A percentile compares a stretch with the other conserved stretches of the same genome.
Conservation (phyloP, 2,888 invertebrate species). For the Caenorhabditis sinica region DNA sequence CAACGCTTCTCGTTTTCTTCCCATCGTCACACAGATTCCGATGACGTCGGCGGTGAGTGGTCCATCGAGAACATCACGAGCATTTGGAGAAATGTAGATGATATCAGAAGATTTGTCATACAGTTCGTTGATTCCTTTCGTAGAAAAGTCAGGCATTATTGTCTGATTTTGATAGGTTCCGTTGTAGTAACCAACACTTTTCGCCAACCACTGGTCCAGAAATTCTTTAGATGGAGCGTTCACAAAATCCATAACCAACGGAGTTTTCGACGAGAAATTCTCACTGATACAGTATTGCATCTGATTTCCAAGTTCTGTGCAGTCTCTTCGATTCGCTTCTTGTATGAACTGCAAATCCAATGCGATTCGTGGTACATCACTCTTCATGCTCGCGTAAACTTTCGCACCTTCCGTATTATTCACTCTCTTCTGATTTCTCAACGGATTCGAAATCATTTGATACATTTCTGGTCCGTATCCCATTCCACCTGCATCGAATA, state of each 20-base stretch:
- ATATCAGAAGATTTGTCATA: conserved; percentile 50
- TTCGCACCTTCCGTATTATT: conserved; percentile 57
- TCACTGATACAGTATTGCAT: conserved; percentile 74
- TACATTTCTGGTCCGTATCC: conserved; percentile 77
- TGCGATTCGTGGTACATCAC: conserved; percentile 64
- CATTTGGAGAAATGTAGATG: conserved; percentile 73
- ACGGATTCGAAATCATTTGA: conserved; percentile 70
- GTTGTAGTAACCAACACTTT: conserved; percentile 61
- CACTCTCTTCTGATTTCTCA: conserved; percentile 69
- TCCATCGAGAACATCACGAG: conserved; percentile 77
- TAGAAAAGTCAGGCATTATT: conserved; percentile 60
- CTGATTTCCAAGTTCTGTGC: conserved; percentile 67
- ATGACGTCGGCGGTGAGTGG: conserved; percentile 75
- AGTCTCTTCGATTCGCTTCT: conserved; percentile 21
- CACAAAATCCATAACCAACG: conserved; percentile 68
- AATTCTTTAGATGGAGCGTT: conserved; percentile 60
- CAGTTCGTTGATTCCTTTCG: conserved; percentile 54
- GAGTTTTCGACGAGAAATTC: conserved; percentile 60
- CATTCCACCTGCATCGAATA: conserved; percentile 74
- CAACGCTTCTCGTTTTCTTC: conserved; percentile 69
- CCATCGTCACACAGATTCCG: conserved; percentile 73
- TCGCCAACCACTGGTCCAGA: conserved; percentile 58
- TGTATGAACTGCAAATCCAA: conserved; percentile 68
- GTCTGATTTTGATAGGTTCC: conserved; percentile 54
- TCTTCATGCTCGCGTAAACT: conserved; percentile 50